Base-by-base conservation (phyloP, 2,888 invertebrate species). In the Ophraella communa region DNA sequence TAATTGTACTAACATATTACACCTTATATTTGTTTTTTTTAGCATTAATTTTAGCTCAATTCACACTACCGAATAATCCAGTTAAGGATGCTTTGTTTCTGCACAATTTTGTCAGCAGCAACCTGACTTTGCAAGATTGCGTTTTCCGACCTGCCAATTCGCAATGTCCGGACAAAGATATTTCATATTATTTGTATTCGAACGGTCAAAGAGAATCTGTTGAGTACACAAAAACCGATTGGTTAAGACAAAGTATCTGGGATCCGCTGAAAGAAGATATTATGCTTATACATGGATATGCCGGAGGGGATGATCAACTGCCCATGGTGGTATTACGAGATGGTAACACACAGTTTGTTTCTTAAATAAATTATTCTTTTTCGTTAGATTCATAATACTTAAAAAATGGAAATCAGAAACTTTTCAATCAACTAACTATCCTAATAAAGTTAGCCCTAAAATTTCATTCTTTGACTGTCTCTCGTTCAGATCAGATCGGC, bases 271-370 rank as follows among this genome's bases (percentile, higher is more conserved):
- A 88, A 70, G 91, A 91, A 72, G 90, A 90, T 67, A 85, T 91
- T 21, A 80, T 92, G 55, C 79, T 92, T 20, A 83, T 92, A 23
- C 92, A 93, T 74, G 92, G 92, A 1, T 93, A 92, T 77, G 92
- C 91, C 0, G 92, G 92, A 0, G 90, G 91, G 0, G 91, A 91
- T 72, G 89, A 91, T 72, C 87, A 87, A 0, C 78, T 92, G 44
- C 92, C 92, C 0, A 90, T 91, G 74, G 84, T 86, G 3, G 91
- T 93, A 1, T 83, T 92, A 0, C 85, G 91, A 74, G 92, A 92
- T 79, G 90, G 91, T 90, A 69, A 66, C 47, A 18, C 5, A 4
- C 4, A 30, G 49, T 4, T 21, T 14, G 3, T 27, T 47, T 20
- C 3, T 42, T 42, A 42, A 42, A 17, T 7, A 18, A 3, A 42